Conservation (phyloP, 2,888 invertebrate species). For the Tenthredo distinguenda region DNA sequence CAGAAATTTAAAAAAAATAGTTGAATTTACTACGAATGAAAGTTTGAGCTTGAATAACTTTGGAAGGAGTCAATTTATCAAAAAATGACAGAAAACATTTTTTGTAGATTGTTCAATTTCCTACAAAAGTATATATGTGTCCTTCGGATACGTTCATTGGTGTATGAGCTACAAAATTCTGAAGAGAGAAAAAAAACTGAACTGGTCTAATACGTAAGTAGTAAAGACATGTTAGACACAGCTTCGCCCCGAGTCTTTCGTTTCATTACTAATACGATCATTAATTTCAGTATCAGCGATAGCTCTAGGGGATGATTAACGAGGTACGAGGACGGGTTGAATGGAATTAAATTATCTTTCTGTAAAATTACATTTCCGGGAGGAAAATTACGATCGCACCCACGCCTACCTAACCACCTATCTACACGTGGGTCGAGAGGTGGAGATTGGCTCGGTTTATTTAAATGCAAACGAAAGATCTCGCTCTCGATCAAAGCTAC, state of each 20-base stretch:
- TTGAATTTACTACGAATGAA: too few species aligned
- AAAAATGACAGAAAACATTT: too few species aligned
- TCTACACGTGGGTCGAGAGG: background rate
- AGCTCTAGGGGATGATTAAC: background rate
- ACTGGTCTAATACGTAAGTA: too few species aligned
- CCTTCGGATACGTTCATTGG: too few species aligned
- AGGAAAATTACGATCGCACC: slow-evolving; percentile 11
- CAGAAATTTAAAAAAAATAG: too few species aligned
- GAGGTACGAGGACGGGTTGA: background rate
- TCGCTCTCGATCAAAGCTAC: slow-evolving; percentile 35
- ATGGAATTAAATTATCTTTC: slow-evolving; percentile 25
- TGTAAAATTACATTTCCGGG: slow-evolving; percentile 32
- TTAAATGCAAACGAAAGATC: slow-evolving; percentile 38
- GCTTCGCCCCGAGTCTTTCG: background rate
- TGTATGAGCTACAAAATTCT: too few species aligned
- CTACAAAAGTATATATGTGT: too few species aligned
- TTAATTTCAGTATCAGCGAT: slow-evolving; percentile 1
- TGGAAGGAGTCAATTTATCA: too few species aligned
- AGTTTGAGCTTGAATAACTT: too few species aligned
- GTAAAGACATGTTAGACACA: background rate
- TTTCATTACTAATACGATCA: background rate
- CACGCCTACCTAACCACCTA: background rate
- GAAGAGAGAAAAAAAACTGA: too few species aligned
- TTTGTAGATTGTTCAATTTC: too few species aligned
- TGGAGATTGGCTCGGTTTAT: slow-evolving; percentile 29